A percentile compares a stretch with the other conserved stretches of the same genome.
These are phyloP conservation scores for Fistularia tabacaria DNA, from an alignment of 2,797 vertebrate genomes.

Conservation along the genomic window DNA sequence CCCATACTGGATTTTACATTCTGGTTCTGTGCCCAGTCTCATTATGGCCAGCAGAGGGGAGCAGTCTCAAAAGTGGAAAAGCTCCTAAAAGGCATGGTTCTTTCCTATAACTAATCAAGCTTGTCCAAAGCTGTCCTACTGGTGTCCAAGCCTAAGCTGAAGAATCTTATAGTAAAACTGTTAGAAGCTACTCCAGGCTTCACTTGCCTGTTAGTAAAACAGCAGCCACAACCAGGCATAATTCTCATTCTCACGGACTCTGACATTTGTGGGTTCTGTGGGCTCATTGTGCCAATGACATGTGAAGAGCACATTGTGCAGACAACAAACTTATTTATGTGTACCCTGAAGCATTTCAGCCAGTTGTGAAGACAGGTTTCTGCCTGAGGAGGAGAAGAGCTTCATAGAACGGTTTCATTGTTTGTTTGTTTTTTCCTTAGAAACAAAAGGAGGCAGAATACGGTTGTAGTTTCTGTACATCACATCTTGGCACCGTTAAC, in stretches of 20 bases:
- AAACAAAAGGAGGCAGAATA: slow-evolving; percentile 1
- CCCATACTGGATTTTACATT: slow-evolving; percentile 2
- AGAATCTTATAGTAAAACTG: not conserved
- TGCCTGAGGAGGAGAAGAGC: slow-evolving; percentile 11
- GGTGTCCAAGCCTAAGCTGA: not conserved
- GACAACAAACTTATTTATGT: slow-evolving; percentile 3
- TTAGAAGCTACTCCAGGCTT: not conserved
- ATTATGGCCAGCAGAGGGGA: slow-evolving; percentile 67
- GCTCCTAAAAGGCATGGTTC: not conserved
- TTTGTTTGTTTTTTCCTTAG: slow-evolving; percentile 7
- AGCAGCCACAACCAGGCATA: not conserved
- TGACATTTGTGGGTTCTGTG: slow-evolving; percentile 11
- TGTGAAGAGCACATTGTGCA: not conserved
- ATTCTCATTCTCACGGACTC: slow-evolving; percentile 4
- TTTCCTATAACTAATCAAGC: not conserved
- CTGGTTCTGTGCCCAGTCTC: not conserved
- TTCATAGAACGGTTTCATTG: slow-evolving; percentile 16
- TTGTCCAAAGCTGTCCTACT: not conserved
- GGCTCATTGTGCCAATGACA: not conserved
- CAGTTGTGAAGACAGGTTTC: slow-evolving; percentile 27
- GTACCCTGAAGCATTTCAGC: slow-evolving; percentile 8
- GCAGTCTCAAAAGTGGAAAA: slow-evolving; percentile 45
- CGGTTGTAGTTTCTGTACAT: no score
- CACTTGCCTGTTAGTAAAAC: slow-evolving; percentile 14
- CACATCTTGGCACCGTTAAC: no score